Evolutionary conservation across 1,140 invertebrate species (phyloP).

Genomic region (Bombus ignitus): DNA sequence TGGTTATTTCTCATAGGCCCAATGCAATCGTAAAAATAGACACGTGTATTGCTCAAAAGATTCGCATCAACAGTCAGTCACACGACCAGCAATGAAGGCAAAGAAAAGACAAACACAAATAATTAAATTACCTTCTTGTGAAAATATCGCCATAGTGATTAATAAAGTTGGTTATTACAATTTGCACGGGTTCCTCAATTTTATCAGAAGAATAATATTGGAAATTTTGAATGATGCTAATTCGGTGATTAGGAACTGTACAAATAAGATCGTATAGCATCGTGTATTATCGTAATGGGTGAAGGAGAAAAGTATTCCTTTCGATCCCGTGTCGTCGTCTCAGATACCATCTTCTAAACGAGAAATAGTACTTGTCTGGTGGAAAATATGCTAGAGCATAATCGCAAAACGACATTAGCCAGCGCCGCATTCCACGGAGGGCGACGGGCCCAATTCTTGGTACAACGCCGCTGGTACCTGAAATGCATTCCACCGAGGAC

Average conservation of each 20-base stretch:
- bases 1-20: neutral
- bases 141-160: neutral
- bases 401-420: constrained; percentile 54
- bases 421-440: constrained; percentile 51
- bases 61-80: too few species aligned
- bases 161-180: neutral
- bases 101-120: too few species aligned
- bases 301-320: neutral
- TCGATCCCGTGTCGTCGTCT: neutral
- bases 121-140: too few species aligned
- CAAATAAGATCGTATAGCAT: too few species aligned
- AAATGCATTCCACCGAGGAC: constrained; percentile 55
- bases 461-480: constrained; percentile 42
- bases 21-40: neutral
- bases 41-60: neutral
- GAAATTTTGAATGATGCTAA: neutral
- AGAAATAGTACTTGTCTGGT: constrained; percentile 22
- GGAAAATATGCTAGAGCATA: constrained; percentile 50
- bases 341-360: neutral
- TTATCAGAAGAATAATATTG: neutral
- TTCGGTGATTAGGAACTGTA: neutral
- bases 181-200: neutral
- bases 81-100: too few species aligned
- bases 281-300: too few species aligned
- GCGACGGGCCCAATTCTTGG: constrained; percentile 57